Percentiles rank a stretch among this genome's conserved stretches.
These are phyloP conservation scores for Enteromius paludinosus DNA, from an alignment of 2,797 vertebrate genomes.

Conservation along the genomic window DNA sequence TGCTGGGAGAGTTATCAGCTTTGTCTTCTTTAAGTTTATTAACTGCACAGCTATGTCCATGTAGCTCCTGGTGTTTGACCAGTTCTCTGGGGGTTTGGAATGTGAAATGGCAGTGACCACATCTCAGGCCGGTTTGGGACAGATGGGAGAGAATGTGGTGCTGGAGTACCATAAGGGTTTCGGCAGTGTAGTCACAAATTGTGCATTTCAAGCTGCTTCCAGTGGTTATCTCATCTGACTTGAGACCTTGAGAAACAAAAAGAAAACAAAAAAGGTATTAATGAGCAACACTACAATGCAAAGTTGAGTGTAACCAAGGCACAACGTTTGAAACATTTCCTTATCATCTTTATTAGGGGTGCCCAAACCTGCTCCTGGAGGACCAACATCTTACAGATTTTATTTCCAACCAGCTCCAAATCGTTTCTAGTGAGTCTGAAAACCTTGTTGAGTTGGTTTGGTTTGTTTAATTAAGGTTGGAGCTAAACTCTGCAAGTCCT, in stretches of 20 bases:
- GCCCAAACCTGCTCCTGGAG: background rate
- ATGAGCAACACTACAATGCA: background rate
- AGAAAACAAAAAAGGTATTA: background rate
- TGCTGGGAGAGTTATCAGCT: constrained; percentile 25
- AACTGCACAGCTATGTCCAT: constrained; percentile 68
- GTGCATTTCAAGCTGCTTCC: constrained; percentile 86
- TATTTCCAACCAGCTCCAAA: background rate
- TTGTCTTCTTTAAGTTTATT: constrained; percentile 73
- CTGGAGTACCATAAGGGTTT: constrained; percentile 85
- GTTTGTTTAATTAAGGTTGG: background rate
- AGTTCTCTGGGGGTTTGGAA: constrained; percentile 87
- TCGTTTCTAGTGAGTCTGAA: background rate
- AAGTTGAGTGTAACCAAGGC: background rate
- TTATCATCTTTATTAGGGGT: background rate
- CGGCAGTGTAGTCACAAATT: constrained; percentile 85
- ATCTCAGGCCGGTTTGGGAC: constrained; percentile 86
- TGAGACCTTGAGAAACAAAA: constrained; percentile 77
- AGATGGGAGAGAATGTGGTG: constrained; percentile 90
- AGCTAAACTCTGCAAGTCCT: background rate
- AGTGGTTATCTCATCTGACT: constrained; percentile 83
- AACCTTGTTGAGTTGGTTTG: background rate
- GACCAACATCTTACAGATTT: background rate
- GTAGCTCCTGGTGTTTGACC: constrained; percentile 84
- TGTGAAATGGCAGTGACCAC: constrained; percentile 86
- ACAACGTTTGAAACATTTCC: background rate